Evolutionary conservation across 1,140 invertebrate species (phyloP).

Genomic region (Drosophila rhopaloa): DNA sequence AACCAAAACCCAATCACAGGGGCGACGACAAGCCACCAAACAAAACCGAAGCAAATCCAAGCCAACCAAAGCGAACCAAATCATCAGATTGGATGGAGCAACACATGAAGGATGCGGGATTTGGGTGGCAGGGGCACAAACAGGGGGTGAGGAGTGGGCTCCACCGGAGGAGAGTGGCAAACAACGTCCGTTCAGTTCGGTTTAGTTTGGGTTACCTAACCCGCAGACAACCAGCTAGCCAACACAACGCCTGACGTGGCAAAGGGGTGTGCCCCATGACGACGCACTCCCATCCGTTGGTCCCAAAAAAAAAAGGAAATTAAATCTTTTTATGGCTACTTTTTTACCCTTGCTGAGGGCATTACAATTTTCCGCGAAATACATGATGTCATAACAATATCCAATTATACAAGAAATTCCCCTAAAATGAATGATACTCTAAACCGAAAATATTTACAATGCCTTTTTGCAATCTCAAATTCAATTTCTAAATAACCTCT

Average conservation of each 20-base stretch:
- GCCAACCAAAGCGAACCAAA: conserved; percentile 33
- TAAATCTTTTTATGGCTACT: conserved; percentile 25
- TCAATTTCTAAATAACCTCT: not conserved
- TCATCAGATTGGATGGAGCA: conserved; percentile 52
- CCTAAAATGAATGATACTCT: no score
- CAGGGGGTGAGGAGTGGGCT: conserved; percentile 7
- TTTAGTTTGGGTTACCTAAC: conserved; percentile 51
- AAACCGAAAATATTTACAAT: no score
- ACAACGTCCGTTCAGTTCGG: conserved; percentile 39
- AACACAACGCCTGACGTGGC: conserved; percentile 40
- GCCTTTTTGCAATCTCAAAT: no score
- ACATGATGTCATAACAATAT: no score
- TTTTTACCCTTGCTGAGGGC: conserved; percentile 22
- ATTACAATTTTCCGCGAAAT: conserved; percentile 11
- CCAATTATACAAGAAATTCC: no score
- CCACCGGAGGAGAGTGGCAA: conserved; percentile 22
- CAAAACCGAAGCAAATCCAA: conserved; percentile 9
- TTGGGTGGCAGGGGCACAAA: not conserved
- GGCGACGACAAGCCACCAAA: conserved; percentile 52
- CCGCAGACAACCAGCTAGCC: conserved; percentile 22
- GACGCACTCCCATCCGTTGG: conserved; percentile 56
- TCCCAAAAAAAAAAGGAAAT: not conserved
- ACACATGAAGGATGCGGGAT: conserved; percentile 46
- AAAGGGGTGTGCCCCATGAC: conserved; percentile 56
- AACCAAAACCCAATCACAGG: conserved; percentile 54